These are phyloP conservation scores for Phanerotoma sp. DNA, from an alignment of 2,888 invertebrate genomes.

Conservation along the genomic window DNA sequence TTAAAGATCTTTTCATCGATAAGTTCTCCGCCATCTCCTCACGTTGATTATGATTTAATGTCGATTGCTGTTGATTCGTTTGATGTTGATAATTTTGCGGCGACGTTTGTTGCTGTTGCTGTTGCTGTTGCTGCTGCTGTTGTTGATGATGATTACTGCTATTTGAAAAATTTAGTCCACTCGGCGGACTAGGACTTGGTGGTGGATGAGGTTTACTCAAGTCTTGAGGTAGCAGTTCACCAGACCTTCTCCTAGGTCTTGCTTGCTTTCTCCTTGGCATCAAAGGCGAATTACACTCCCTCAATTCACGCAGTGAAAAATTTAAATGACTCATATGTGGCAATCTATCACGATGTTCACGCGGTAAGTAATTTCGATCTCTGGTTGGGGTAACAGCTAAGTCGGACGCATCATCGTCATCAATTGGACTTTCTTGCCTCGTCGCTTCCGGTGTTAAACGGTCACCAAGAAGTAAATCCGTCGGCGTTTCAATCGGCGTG, in stretches of 20 bases:
- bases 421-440: constrained; percentile 41
- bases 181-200: constrained; percentile 46
- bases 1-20: constrained; percentile 47
- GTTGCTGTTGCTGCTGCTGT: constrained; percentile 30
- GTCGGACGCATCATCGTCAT: constrained; percentile 46
- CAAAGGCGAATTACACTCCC: constrained; percentile 69
- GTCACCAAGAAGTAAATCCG: constrained; percentile 56
- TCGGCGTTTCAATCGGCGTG: constrained; percentile 47
- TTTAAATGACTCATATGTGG: constrained; percentile 56
- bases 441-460: constrained; percentile 61
- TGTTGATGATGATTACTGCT: constrained; percentile 25
- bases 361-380: constrained; percentile 31
- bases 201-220: constrained; percentile 58
- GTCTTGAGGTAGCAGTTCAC: constrained; percentile 70
- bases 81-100: constrained; percentile 30
- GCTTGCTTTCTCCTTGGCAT: constrained; percentile 84
- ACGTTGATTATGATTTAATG: constrained; percentile 30
- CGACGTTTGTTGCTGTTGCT: constrained; percentile 24
- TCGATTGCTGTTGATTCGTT: constrained; percentile 30
- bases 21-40: constrained; percentile 54
- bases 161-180: constrained; percentile 42
- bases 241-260: constrained; percentile 79
- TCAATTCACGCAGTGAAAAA: constrained; percentile 52
- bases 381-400: constrained; percentile 55
- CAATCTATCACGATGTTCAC: constrained; percentile 54